Percentiles rank a stretch among this genome's conserved stretches.
Conservation (phyloP, 1,140 invertebrate genomes). For the Camponotus pennsylvanicus region DNA sequence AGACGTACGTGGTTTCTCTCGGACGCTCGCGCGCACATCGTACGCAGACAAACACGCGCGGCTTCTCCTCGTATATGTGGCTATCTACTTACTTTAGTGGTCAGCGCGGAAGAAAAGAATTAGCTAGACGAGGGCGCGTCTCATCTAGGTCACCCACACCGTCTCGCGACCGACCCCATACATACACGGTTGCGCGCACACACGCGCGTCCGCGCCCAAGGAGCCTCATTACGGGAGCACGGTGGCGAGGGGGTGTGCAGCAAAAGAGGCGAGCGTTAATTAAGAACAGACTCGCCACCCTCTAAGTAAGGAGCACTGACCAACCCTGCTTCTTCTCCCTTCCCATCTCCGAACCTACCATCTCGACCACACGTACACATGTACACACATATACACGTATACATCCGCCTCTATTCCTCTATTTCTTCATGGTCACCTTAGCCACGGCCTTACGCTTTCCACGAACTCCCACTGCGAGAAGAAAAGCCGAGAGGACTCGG, state of each 20-base stretch:
- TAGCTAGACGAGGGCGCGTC: conserved; percentile 85
- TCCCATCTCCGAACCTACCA: conserved; percentile 1
- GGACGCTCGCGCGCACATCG: conserved; percentile 8
- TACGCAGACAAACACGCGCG: conserved; percentile 43
- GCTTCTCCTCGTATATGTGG: conserved; percentile 78
- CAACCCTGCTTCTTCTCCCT: conserved; percentile 71
- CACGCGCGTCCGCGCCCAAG: conserved; percentile 76
- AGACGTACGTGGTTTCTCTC: conserved; percentile 1
- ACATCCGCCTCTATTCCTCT: conserved; percentile 57
- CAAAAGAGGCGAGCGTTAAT: conserved; percentile 86
- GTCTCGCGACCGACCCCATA: conserved; percentile 61
- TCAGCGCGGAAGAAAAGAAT: conserved; percentile 85
- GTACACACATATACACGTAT: too few relatives aligned
- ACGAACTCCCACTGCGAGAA: conserved; percentile 72
- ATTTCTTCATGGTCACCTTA: conserved; percentile 74
- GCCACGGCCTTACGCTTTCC: conserved; percentile 76
- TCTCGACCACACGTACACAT: conserved; percentile 52
- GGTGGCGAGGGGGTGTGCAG: conserved; percentile 84
- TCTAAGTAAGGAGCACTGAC: conserved; percentile 85
- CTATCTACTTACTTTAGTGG: conserved; percentile 86
- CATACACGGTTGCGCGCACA: conserved; percentile 71
- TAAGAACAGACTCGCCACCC: conserved; percentile 86
- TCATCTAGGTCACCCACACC: conserved; percentile 85
- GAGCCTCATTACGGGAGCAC: conserved; percentile 84
- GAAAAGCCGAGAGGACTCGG: conserved; percentile 66